Base-by-base conservation (phyloP, 1,140 invertebrate species). In the Procambarus virginalis region DNA sequence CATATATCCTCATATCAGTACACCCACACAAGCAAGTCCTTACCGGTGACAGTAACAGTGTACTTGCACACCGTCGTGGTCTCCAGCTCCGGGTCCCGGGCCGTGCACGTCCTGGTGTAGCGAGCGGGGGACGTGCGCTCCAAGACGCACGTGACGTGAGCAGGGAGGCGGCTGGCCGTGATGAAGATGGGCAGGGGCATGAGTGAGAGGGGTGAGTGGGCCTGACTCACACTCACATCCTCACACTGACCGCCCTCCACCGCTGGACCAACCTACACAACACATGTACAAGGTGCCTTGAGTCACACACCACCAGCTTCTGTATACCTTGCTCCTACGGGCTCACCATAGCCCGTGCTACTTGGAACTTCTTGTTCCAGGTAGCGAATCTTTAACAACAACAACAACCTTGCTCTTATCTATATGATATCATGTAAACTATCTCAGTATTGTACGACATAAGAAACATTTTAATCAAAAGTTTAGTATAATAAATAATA, bases 21-120 rank as follows among this genome's bases (percentile, higher is more conserved):
- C 51, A 55, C 51, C 51, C 51, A 55, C 8, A 12, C 8, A 5
- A 55, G 12, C 51, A 55, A 55, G 12, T 12, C 51, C 68, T 82
- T 60, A 82, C 80, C 80, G 6, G 17, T 60, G 17, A 68, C 34
- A 12, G 14, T 68, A 60, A 82, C 68, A n/a, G 55, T 60, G 80
- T 82, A 82, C 45, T 82, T 68, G 80, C 80, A 82, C n/a, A 55
- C 20, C 17, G 80, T 68, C 8, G 55, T 20, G 10, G 80, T 82
- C 60, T 82, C 80, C 22, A 82, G 80, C 58, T 82, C 80, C 10
- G 80, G 80, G 34, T 82, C 80, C 60, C 22, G n/a, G 55, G 80
- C 80, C 0, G 80, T 68, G 80, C 80, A 82, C 2, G 80, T 68
- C 60, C 80, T 82, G 22, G 80, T 68, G 80, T 82, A 64, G 58